phyloP scores from a whole-genome alignment of 2,113 vertebrate genomes.

The Ctenomys sociabilis region DNA sequence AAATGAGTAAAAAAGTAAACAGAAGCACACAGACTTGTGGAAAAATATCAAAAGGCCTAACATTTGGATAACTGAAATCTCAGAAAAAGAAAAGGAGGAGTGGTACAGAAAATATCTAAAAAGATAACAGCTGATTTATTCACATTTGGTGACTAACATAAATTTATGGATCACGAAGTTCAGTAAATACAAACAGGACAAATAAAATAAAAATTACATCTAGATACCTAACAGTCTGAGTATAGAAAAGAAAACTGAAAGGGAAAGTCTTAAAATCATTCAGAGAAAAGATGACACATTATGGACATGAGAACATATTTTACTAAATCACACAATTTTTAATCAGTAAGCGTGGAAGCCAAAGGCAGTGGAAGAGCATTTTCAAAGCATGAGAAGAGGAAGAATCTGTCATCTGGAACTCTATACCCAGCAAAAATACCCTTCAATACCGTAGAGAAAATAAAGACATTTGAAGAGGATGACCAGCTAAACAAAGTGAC shows the following conservation, averaged over 20 bases:
- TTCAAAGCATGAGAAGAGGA: background rate
- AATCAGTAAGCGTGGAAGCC: background rate
- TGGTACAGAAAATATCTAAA: background rate
- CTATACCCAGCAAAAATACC: slow-evolving; percentile 8
- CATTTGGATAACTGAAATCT: background rate
- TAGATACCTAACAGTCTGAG: background rate
- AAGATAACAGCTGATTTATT: background rate
- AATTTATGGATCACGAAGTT: background rate
- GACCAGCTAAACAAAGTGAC: background rate
- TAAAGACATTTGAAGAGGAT: slow-evolving; percentile 1
- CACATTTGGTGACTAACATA: background rate
- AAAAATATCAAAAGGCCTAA: background rate
- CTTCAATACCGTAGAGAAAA: background rate
- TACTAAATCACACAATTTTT: background rate
- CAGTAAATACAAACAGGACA: background rate
- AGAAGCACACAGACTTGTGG: background rate
- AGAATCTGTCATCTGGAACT: background rate
- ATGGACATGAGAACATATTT: background rate
- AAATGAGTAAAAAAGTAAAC: background rate
- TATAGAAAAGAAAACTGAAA: background rate
- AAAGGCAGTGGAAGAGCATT: background rate
- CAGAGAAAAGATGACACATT: background rate
- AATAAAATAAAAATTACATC: background rate
- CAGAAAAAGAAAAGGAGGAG: background rate
- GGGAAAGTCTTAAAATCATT: background rate